phyloP scores from a whole-genome alignment of 2,113 vertebrate species.

The Entomyzon cyanotis region DNA sequence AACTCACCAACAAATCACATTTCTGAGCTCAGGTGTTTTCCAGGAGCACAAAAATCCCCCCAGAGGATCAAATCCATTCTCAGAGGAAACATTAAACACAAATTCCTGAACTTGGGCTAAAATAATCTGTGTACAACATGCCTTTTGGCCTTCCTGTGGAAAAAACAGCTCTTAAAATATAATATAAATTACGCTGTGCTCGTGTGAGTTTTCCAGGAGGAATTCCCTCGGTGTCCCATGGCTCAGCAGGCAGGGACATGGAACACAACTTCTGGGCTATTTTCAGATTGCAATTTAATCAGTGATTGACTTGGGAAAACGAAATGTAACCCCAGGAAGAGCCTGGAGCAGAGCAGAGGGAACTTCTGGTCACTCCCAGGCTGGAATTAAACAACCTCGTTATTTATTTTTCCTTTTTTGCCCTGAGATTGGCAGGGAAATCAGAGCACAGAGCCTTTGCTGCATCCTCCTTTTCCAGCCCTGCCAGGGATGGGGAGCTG shows the following conservation, averaged over 20 bases:
- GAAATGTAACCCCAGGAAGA: slow-evolving; percentile 42
- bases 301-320: not conserved
- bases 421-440: not conserved
- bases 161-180: not conserved
- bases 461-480: not conserved
- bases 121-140: not conserved
- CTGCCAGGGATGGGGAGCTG: not conserved
- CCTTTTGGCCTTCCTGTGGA: not conserved
- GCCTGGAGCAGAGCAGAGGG: not conserved
- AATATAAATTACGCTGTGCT: not conserved
- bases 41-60: not conserved
- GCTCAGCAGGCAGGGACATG: slow-evolving; percentile 1
- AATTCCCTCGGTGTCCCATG: slow-evolving; percentile 27
- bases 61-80: not conserved
- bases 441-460: not conserved
- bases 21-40: not conserved
- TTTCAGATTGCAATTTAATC: slow-evolving; percentile 51
- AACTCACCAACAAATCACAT: not conserved
- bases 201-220: not conserved
- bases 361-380: not conserved
- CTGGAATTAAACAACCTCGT: not conserved
- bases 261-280: slow-evolving; percentile 8
- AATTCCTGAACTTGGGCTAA: not conserved
- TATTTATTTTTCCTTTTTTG: not conserved
- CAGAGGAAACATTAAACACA: not conserved